These are phyloP conservation scores for Peromyscus aztecus DNA, from an alignment of 2,797 vertebrate genomes.

Conservation along the genomic window DNA sequence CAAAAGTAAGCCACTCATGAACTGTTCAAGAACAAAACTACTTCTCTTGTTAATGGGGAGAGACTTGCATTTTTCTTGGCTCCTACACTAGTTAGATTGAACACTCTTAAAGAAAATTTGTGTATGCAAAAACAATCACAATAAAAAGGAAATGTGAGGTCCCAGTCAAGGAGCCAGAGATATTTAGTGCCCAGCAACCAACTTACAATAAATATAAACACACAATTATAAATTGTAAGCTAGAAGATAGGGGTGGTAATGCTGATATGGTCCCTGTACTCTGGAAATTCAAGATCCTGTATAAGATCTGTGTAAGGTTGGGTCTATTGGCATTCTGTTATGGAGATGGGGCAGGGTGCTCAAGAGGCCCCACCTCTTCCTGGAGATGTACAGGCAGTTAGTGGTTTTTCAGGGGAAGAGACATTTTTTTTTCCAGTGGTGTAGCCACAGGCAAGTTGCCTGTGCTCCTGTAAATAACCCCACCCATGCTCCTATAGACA, in stretches of 20 bases:
- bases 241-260: not conserved
- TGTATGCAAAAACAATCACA: not conserved
- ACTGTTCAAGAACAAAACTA: not conserved
- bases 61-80: not conserved
- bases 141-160: not conserved
- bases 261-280: not conserved
- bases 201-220: not conserved
- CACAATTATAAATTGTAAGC: not conserved
- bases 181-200: not conserved
- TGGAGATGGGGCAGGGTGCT: not conserved
- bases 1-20: not conserved
- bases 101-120: not conserved
- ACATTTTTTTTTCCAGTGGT: not conserved
- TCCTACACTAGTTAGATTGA: not conserved
- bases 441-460: not conserved
- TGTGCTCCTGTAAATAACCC: not conserved
- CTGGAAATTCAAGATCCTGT: not conserved
- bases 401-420: not conserved
- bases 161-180: not conserved
- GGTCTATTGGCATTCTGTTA: not conserved
- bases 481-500: not conserved
- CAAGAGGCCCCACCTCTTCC: not conserved
- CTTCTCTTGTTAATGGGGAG: not conserved
- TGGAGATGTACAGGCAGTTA: not conserved
- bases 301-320: not conserved